Conservation (phyloP, 2,797 vertebrate genomes). For the Ptychadena robeensis region DNA sequence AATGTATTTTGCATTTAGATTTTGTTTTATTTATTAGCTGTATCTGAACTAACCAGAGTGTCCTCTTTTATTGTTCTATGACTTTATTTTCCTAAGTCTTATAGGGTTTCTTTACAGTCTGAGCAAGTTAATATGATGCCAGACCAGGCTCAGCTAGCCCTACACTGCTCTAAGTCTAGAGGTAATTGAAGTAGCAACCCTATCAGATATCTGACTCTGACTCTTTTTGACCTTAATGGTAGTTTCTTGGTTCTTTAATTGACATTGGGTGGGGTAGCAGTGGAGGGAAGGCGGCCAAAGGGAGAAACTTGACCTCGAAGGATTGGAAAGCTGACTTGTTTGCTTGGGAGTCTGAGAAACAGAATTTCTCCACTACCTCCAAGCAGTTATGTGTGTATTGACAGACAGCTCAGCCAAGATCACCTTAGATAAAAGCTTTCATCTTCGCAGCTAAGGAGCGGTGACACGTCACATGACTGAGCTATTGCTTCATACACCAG, state of each 20-base stretch:
- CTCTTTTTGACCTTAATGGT: constrained; percentile 13
- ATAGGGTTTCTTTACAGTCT: not conserved
- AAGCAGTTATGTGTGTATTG: constrained; percentile 24
- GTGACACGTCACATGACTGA: not conserved
- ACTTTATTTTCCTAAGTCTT: not conserved
- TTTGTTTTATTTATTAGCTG: too few relatives aligned
- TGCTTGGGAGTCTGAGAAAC: constrained; percentile 34
- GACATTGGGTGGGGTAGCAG: constrained; percentile 42
- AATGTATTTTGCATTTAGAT: too few relatives aligned
- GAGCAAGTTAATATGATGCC: not conserved
- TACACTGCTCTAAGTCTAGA: constrained; percentile 12
- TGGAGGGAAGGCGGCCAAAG: not conserved
- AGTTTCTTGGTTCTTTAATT: constrained; percentile 22
- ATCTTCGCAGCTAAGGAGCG: not conserved
- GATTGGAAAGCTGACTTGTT: constrained; percentile 35
- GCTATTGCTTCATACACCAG: not conserved
- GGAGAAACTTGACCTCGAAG: constrained; percentile 35
- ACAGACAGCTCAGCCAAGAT: constrained; percentile 26
- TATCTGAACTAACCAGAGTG: too few relatives aligned
- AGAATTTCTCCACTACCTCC: constrained; percentile 13
- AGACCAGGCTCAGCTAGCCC: not conserved
- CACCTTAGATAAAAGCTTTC: constrained; percentile 13
- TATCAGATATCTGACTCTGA: constrained; percentile 42
- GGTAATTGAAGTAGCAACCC: constrained; percentile 24
- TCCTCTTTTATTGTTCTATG: too few relatives aligned